Conservation (phyloP, 2,888 invertebrate genomes). For the Hirtodrosophila histrioides region DNA sequence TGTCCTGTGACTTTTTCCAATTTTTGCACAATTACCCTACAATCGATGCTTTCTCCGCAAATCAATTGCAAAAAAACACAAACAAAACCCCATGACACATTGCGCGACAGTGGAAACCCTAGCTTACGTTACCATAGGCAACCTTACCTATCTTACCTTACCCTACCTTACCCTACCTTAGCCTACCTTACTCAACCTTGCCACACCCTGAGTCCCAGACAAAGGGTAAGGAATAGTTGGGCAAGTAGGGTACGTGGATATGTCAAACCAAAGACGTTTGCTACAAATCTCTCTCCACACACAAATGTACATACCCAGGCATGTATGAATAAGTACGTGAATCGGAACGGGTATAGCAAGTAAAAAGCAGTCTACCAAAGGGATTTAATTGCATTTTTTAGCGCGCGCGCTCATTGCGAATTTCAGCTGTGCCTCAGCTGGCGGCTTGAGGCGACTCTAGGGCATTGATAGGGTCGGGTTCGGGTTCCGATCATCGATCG, state of each 20-base stretch:
- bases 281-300: constrained; percentile 64
- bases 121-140: constrained; percentile 18
- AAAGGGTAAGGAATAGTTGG: constrained; percentile 53
- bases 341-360: constrained; percentile 41
- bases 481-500: constrained; percentile 21
- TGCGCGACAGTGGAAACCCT: constrained; percentile 54
- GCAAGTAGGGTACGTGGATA: constrained; percentile 32
- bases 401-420: constrained; percentile 75
- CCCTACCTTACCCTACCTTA: constrained; percentile 41
- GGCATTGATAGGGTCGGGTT: constrained; percentile 47
- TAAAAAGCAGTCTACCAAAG: constrained; percentile 38
- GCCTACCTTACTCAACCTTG: constrained; percentile 36
- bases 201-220: constrained; percentile 46
- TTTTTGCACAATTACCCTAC: constrained; percentile 81
- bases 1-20: constrained; percentile 77
- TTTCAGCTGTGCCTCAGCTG: constrained; percentile 71
- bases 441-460: constrained; percentile 26
- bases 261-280: constrained; percentile 67
- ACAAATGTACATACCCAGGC: constrained; percentile 3
- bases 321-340: constrained; percentile 44
- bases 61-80: constrained; percentile 83
- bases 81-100: constrained; percentile 81
- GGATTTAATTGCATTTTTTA: constrained; percentile 74
- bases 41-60: constrained; percentile 83
- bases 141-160: constrained; percentile 37